Base-by-base conservation (phyloP, 2,797 vertebrate species). In the Anas georgica region DNA sequence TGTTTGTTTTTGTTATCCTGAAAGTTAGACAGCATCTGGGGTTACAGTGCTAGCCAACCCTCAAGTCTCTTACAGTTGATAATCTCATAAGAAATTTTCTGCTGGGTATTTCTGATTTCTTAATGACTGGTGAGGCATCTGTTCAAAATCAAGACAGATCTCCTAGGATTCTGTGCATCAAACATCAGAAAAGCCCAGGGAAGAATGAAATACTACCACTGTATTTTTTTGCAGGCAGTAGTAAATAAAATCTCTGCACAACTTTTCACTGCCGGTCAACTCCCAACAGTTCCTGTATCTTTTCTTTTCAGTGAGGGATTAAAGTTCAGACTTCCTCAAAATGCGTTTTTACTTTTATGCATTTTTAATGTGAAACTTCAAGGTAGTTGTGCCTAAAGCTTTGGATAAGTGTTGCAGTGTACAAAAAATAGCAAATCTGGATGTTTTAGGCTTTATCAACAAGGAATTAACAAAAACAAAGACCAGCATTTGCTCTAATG, bases 391-490 rank as follows among this genome's bases (percentile, higher is more conserved):
- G 50, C 18, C 45, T 12, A 14, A 80, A n/a, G 7, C 17, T 63
- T 37, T 22, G 7, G 13, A 2, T 23, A 58, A 60, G 12, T 69
- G 60, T 72, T 12, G 13, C 11, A 41, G 22, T 7, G 7, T 22
- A 17, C 28, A 35, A 79, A 66, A 68, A 67, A 22, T 28, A 52
- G 21, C 18, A 86, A 82, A 67, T 2, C 11, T 46, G 6, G 21
- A 6, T 5, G 39, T 68, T 76, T 76, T 14, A 62, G 25, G 17
- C 23, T 52, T 0, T 3, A 23, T 43, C 37, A 72, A 9, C 0
- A 3, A 50, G 29, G 39, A 83, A 52, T 64, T 29, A 41, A 43
- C 8, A 63, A 75, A 88, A 86, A 4, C 17, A n/a, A 75, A 84
- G 17, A 39, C 15, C 50, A 25, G 17, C 7, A 17, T 74, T 68